Evolutionary conservation across 2,797 vertebrate species (phyloP).

Genomic region (Danio jaintianensis): DNA sequence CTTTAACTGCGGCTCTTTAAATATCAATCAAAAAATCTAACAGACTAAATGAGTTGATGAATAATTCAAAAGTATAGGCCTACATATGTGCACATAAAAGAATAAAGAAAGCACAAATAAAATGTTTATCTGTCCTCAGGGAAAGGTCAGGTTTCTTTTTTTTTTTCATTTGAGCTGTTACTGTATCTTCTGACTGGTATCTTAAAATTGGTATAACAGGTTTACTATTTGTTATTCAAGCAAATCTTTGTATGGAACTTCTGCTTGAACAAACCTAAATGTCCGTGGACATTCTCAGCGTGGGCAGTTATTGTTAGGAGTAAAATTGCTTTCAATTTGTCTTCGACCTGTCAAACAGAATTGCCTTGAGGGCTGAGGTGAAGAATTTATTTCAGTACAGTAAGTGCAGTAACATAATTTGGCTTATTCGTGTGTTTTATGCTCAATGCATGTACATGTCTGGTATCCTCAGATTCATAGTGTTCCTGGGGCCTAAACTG

Average conservation of each 20-base stretch:
- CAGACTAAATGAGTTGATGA: conserved; percentile 15
- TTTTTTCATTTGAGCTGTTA: neutral
- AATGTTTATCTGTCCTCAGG: neutral
- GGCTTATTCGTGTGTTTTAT: neutral
- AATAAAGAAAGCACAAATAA: neutral
- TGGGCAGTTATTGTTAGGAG: neutral
- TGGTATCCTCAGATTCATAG: conserved; percentile 10
- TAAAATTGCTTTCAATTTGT: neutral
- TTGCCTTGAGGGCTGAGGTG: neutral
- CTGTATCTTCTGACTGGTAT: neutral
- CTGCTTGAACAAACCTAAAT: neutral
- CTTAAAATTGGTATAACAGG: neutral
- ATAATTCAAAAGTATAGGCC: conserved; percentile 5
- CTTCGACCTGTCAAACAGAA: neutral
- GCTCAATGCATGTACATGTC: neutral
- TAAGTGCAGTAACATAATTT: conserved; percentile 7
- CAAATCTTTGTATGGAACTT: conserved; percentile 3
- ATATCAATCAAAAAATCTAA: conserved; percentile 40
- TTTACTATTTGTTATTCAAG: conserved; percentile 6
- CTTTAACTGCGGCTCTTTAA: conserved; percentile 26
- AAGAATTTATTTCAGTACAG: conserved; percentile 22
- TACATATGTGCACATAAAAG: conserved; percentile 22
- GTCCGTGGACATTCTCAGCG: neutral
- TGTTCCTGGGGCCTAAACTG: neutral
- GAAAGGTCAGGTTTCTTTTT: neutral